Percentiles rank a stretch among this genome's conserved stretches.
Conservation (phyloP, 2,113 vertebrate species). For the Pedionomus torquatus region DNA sequence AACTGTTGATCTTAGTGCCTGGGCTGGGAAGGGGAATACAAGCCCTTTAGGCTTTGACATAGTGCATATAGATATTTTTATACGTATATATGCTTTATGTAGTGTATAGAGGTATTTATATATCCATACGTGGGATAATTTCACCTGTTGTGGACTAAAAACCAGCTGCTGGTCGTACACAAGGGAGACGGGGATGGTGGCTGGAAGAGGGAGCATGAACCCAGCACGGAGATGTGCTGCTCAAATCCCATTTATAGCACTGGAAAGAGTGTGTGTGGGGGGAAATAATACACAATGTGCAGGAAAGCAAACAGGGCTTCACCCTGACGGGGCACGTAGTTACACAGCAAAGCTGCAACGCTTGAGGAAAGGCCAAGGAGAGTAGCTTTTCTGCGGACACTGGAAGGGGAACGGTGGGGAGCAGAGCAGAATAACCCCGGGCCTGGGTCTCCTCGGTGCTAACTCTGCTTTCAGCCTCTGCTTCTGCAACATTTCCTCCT, state of each 20-base stretch:
- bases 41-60: background rate
- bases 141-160: background rate
- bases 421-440: background rate
- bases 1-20: background rate
- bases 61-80: background rate
- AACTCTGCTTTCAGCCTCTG: slow-evolving; percentile 38
- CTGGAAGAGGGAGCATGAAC: background rate
- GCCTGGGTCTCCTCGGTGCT: background rate
- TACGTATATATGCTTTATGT: background rate
- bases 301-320: background rate
- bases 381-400: background rate
- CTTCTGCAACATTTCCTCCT: slow-evolving; percentile 41
- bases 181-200: background rate
- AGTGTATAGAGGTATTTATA: background rate
- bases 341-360: accelerated
- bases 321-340: background rate
- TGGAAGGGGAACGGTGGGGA: background rate
- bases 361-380: background rate
- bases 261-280: too few relatives aligned
- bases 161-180: background rate
- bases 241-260: background rate
- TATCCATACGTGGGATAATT: background rate
- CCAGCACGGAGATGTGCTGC: background rate
- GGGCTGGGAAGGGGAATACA: background rate
- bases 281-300: background rate